Evolutionary conservation across 2,888 invertebrate species (phyloP).

Genomic region (Aporophyla lueneburgensis): DNA sequence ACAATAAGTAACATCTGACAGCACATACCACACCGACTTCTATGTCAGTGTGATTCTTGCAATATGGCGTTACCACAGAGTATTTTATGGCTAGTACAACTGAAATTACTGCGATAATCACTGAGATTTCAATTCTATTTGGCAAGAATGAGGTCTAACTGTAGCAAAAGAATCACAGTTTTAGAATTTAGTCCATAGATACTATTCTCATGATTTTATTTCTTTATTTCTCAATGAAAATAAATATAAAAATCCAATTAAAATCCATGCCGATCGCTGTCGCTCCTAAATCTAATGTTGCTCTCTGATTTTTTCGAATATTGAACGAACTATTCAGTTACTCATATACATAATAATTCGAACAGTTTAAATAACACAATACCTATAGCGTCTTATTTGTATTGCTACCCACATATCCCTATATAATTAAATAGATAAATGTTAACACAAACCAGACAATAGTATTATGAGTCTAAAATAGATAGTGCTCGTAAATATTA

Average conservation of each 20-base stretch:
- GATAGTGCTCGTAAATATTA: conserved; percentile 56
- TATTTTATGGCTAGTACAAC: neutral
- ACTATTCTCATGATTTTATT: neutral
- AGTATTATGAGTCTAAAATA: conserved; percentile 36
- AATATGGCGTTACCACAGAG: conserved; percentile 38
- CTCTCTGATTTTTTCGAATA: neutral
- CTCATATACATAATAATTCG: neutral
- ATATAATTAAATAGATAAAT: conserved; percentile 48
- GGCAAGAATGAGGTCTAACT: neutral
- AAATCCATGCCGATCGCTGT: neutral
- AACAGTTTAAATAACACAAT: conserved; percentile 28
- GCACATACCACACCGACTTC: conserved; percentile 43
- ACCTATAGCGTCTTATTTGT: conserved; percentile 15
- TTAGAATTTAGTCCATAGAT: neutral
- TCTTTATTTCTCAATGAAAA: neutral
- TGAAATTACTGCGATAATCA: neutral
- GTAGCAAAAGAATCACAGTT: conserved; percentile 1
- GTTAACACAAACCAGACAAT: conserved; percentile 50
- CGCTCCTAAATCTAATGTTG: neutral
- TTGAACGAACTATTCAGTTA: neutral
- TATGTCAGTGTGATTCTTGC: conserved; percentile 42
- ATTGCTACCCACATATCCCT: conserved; percentile 40
- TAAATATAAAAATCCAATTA: neutral
- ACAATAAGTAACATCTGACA: conserved; percentile 60
- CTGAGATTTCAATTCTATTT: neutral